Conservation (phyloP, 2,888 invertebrate species). For the Anodontia alba region DNA sequence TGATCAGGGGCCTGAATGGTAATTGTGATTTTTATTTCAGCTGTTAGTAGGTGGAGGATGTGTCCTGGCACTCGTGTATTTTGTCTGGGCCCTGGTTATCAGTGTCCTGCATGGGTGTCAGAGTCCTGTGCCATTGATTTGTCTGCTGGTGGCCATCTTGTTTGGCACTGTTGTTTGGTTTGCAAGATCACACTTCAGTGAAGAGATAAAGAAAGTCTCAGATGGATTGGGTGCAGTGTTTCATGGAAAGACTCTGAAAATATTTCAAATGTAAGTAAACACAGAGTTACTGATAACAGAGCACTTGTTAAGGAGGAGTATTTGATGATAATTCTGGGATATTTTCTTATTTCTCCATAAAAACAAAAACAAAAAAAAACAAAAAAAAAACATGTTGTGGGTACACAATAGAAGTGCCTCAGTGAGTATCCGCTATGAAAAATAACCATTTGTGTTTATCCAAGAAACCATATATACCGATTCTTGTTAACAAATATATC, state of each 20-base stretch:
- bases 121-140: conserved; percentile 64
- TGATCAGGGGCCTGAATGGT: not conserved
- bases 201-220: conserved; percentile 36
- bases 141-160: conserved; percentile 57
- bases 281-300: not conserved
- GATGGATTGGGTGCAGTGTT: conserved; percentile 27
- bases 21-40: conserved; percentile 15
- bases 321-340: no score
- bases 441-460: no score
- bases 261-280: conserved; percentile 60
- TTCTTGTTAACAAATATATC: no score
- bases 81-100: conserved; percentile 67
- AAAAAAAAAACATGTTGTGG: no score
- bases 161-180: conserved; percentile 47
- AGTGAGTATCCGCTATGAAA: no score
- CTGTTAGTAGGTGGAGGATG: not conserved
- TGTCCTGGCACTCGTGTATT: conserved; percentile 55
- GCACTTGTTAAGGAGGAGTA: no score
- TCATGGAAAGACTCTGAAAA: conserved; percentile 27
- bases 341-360: no score
- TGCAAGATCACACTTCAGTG: conserved; percentile 53
- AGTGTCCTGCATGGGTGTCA: conserved; percentile 43
- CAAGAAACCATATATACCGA: no score
- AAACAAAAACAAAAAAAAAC: no score
- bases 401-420: no score